Conservation (phyloP, 2,888 invertebrate genomes). For the Dynastes grantii region DNA sequence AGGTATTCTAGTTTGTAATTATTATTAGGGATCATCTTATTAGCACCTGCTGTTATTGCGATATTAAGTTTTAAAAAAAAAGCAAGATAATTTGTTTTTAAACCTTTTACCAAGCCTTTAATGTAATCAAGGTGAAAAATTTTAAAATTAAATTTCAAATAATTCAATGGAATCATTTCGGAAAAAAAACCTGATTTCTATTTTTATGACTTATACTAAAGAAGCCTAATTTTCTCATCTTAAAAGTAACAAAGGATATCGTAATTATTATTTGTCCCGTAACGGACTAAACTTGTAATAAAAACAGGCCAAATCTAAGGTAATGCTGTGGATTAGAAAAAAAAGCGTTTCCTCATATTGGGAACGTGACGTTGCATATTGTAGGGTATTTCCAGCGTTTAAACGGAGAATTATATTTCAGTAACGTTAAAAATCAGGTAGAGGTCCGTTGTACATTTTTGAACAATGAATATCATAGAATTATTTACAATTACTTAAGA, state of each 20-base stretch:
- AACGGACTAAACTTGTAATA: conserved; percentile 16
- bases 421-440: conserved; percentile 8
- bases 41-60: no score
- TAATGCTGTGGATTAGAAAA: conserved; percentile 9
- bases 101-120: no score
- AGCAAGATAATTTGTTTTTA: no score
- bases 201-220: neutral
- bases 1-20: no score
- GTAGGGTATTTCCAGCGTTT: conserved; percentile 37
- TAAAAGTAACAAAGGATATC: conserved; percentile 13
- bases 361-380: conserved; percentile 35
- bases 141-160: no score
- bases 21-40: no score
- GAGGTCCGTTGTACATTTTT: neutral
- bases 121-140: no score
- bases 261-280: conserved; percentile 7
- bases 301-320: conserved; percentile 7
- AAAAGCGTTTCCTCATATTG: conserved; percentile 31
- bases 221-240: neutral
- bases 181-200: neutral
- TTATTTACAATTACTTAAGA: neutral
- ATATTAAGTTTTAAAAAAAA: no score
- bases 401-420: conserved; percentile 19
- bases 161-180: no score
- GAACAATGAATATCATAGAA: neutral